phyloP scores from a whole-genome alignment of 2,113 vertebrate genomes.

The Lampris megalopsis region DNA sequence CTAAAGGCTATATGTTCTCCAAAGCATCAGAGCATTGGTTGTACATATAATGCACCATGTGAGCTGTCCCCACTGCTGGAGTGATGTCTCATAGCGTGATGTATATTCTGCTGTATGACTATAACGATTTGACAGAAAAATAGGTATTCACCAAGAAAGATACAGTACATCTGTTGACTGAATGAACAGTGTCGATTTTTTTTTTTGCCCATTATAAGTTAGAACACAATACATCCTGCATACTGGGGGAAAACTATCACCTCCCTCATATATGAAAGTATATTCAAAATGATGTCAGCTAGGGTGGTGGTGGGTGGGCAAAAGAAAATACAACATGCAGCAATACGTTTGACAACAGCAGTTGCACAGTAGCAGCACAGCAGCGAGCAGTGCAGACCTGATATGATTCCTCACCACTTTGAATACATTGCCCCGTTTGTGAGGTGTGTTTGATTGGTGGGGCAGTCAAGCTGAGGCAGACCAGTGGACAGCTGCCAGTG shows the following conservation, averaged over 20 bases:
- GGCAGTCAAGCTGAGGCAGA: slow-evolving; percentile 20
- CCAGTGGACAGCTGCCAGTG: slow-evolving; percentile 16
- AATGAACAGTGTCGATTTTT: neutral
- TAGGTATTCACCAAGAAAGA: slow-evolving; percentile 3
- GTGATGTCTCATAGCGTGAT: slow-evolving; percentile 19
- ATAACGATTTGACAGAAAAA: neutral
- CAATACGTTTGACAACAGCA: neutral
- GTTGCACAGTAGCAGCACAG: neutral
- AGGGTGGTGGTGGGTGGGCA: neutral
- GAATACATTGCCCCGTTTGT: slow-evolving; percentile 53
- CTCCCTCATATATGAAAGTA: neutral
- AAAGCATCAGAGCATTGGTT: slow-evolving; percentile 31
- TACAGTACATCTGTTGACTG: neutral
- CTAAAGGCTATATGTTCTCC: slow-evolving; percentile 30
- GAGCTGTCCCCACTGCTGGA: neutral
- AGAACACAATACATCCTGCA: neutral
- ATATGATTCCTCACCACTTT: neutral
- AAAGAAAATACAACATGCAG: neutral
- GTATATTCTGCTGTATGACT: slow-evolving; percentile 19
- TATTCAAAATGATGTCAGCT: slow-evolving; percentile 1
- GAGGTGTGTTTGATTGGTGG: slow-evolving; percentile 47
- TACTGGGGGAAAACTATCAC: neutral
- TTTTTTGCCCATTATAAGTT: neutral
- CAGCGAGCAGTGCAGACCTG: neutral
- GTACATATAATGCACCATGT: slow-evolving; percentile 45